phyloP scores from a whole-genome alignment of 2,797 vertebrate genomes.

The Melanotaenia boesemani region DNA sequence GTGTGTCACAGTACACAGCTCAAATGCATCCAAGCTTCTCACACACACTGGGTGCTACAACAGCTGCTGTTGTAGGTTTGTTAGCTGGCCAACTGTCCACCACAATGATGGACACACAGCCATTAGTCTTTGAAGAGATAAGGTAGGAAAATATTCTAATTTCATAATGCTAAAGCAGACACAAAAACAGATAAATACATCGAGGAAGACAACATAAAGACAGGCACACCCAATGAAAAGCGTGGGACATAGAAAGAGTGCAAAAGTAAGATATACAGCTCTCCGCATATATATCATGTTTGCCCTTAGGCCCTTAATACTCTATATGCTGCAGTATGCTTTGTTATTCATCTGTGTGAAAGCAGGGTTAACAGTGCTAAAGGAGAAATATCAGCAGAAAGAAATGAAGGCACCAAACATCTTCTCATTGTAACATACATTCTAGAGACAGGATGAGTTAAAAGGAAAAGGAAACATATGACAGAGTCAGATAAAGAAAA shows the following conservation, averaged over 20 bases:
- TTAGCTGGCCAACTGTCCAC: conserved; percentile 31
- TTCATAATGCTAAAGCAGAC: conserved; percentile 12
- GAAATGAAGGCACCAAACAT: conserved; percentile 4
- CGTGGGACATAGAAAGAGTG: conserved; percentile 14
- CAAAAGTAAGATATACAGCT: conserved; percentile 41
- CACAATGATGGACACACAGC: conserved; percentile 1
- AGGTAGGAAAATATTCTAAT: neutral
- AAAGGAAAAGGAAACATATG: conserved; percentile 1
- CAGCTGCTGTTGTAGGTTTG: conserved; percentile 24
- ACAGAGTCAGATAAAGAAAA: neutral
- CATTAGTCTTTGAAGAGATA: conserved; percentile 2
- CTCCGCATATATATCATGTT: conserved; percentile 50
- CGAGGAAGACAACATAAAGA: conserved; percentile 2
- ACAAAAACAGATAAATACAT: conserved; percentile 9
- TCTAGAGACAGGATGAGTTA: conserved; percentile 5
- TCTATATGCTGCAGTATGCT: conserved; percentile 64
- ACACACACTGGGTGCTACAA: conserved; percentile 6
- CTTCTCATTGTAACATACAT: conserved; percentile 8
- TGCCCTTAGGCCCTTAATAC: conserved; percentile 63
- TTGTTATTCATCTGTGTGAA: conserved; percentile 68
- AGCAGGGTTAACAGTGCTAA: conserved; percentile 31
- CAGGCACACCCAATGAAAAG: conserved; percentile 18
- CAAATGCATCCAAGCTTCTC: conserved; percentile 29
- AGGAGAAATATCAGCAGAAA: conserved; percentile 23
- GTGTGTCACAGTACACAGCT: conserved; percentile 40